These are phyloP conservation scores for Lasioglossum albipes DNA, from an alignment of 1,140 invertebrate genomes.

Conservation along the genomic window DNA sequence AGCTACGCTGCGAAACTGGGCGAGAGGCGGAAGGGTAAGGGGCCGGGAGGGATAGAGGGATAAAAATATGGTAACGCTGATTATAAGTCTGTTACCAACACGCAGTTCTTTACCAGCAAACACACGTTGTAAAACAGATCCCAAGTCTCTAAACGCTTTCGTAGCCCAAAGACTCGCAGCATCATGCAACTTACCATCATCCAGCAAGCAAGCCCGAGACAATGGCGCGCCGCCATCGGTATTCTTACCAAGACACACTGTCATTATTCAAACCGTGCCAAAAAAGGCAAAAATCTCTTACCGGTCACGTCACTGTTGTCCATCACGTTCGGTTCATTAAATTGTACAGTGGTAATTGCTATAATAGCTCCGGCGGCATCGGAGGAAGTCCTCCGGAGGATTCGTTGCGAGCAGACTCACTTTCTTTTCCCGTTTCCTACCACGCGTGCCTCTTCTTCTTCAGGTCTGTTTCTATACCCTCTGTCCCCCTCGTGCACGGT, in stretches of 20 bases:
- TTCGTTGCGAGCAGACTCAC: conserved; percentile 1
- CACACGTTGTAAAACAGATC: no score
- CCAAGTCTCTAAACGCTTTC: background rate
- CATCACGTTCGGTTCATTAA: background rate
- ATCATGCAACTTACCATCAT: no score
- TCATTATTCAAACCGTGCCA: background rate
- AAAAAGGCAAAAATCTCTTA: background rate
- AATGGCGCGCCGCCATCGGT: background rate
- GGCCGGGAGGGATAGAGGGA: no score
- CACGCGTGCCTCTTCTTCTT: conserved; percentile 3
- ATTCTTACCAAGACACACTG: background rate
- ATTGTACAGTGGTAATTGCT: background rate
- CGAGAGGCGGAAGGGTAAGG: no score
- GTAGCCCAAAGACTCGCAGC: no score
- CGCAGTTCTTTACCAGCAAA: no score
- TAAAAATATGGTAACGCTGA: no score
- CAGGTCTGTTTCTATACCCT: no score
- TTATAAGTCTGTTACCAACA: no score
- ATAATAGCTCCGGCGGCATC: background rate
- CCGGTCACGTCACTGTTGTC: background rate
- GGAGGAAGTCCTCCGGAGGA: conserved; percentile 6
- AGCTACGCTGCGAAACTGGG: no score
- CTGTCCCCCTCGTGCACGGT: background rate
- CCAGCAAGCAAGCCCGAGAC: background rate
- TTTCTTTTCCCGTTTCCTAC: conserved; percentile 26